Evolutionary conservation across 2,888 invertebrate genomes (phyloP).

Genomic region (Drosophila setosimentum): DNA sequence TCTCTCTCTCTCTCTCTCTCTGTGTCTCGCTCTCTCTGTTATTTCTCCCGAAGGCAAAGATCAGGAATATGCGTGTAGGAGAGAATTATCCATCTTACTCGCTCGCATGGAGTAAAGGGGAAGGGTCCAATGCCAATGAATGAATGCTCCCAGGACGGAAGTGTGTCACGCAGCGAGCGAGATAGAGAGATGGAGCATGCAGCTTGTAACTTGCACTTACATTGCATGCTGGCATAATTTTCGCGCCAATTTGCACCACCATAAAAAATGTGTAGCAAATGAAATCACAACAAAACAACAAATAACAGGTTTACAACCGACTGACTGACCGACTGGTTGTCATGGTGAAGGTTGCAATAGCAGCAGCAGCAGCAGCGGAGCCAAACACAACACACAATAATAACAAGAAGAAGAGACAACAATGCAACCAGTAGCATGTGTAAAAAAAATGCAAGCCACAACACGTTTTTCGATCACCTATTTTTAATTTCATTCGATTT

Average conservation of each 20-base stretch:
- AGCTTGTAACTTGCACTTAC: constrained; percentile 31
- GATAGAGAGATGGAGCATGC: constrained; percentile 26
- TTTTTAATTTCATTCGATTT: constrained; percentile 8
- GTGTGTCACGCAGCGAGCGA: constrained; percentile 54
- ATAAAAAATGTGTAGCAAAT: constrained; percentile 61
- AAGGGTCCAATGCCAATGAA: constrained; percentile 57
- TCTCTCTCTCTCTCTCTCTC: not conserved
- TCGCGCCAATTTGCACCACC: constrained; percentile 72
- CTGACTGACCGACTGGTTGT: constrained; percentile 70
- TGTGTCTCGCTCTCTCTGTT: not conserved
- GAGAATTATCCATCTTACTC: constrained; percentile 14
- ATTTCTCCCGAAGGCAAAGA: constrained; percentile 20
- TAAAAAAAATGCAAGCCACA: constrained; percentile 54
- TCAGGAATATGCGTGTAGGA: constrained; percentile 13
- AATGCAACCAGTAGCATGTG: constrained; percentile 54
- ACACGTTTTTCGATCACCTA: constrained; percentile 64
- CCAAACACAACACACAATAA: constrained; percentile 27
- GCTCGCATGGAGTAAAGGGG: constrained; percentile 8
- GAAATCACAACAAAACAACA: constrained; percentile 63
- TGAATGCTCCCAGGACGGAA: constrained; percentile 65
- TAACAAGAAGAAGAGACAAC: constrained; percentile 28
- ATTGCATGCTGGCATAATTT: constrained; percentile 72
- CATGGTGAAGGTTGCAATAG: constrained; percentile 74
- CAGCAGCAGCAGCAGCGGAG: constrained; percentile 50
- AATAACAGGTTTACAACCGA: constrained; percentile 70